These are phyloP conservation scores for Pempheris klunzingeri DNA, from an alignment of 2,797 vertebrate genomes.

Conservation along the genomic window DNA sequence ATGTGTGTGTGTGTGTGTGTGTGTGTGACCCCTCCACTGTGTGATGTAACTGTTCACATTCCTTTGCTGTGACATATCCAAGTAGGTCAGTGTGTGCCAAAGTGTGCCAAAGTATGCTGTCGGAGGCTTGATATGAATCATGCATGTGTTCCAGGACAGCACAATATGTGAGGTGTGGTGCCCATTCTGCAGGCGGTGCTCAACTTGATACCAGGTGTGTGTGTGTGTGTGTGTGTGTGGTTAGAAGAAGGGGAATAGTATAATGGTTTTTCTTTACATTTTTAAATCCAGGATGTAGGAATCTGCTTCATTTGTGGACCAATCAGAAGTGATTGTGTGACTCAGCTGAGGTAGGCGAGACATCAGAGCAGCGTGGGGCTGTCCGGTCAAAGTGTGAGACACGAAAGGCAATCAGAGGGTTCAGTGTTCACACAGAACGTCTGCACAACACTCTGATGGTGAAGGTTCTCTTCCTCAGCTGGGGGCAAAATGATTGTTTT, in stretches of 20 bases:
- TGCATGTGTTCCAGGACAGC: conserved; percentile 29
- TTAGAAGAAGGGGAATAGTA: too few relatives aligned
- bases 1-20: background rate
- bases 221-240: conserved; percentile 1
- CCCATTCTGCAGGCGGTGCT: background rate
- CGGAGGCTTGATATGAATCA: conserved; percentile 23
- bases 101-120: conserved; percentile 30
- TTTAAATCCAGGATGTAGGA: conserved; percentile 6
- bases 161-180: conserved; percentile 29
- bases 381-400: too few relatives aligned
- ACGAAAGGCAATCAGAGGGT: background rate
- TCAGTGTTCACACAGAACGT: background rate
- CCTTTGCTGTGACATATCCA: conserved; percentile 47
- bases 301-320: background rate
- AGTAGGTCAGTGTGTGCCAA: background rate
- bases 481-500: background rate
- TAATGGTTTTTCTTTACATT: background rate
- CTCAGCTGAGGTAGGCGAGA: background rate
- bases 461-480: background rate
- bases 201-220: background rate
- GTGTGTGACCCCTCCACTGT: background rate
- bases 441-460: background rate
- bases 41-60: conserved; percentile 49
- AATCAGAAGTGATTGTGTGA: background rate
- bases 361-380: background rate